Percentiles rank a stretch among this genome's conserved stretches.
These are phyloP conservation scores for Rhamnusium bicolor DNA, from an alignment of 2,888 invertebrate species.

Conservation along the genomic window DNA sequence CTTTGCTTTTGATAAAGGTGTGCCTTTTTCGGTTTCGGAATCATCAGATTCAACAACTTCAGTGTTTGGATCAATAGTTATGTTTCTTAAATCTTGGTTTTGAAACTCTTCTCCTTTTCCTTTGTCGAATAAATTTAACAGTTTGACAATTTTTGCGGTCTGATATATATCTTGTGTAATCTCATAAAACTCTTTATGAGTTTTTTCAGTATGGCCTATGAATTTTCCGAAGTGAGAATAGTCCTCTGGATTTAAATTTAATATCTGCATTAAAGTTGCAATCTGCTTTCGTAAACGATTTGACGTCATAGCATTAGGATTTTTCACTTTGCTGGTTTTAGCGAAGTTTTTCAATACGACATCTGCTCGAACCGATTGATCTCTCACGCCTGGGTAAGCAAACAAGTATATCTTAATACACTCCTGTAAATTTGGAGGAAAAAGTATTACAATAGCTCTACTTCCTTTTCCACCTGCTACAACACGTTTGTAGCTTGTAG, in stretches of 20 bases:
- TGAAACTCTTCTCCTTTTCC: not conserved
- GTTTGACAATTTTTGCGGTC: not conserved
- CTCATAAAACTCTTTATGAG: not conserved
- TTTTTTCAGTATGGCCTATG: not conserved
- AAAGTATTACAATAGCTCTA: not conserved
- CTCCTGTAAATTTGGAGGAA: not conserved
- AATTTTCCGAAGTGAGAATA: not conserved
- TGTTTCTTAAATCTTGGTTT: not conserved
- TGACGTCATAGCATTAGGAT: not conserved
- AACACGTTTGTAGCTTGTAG: not conserved
- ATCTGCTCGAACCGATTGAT: not conserved
- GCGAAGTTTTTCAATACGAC: not conserved
- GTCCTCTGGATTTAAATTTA: not conserved
- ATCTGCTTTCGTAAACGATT: not conserved
- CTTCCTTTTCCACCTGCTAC: slow-evolving; percentile 7
- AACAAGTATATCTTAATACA: not conserved
- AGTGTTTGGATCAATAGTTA: not conserved
- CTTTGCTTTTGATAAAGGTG: not conserved
- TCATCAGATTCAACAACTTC: not conserved
- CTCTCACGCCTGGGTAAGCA: not conserved
- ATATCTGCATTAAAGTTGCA: not conserved
- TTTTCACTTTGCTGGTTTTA: not conserved
- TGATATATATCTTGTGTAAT: not conserved
- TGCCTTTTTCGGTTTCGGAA: not conserved
- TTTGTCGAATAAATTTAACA: not conserved